Conservation (phyloP, 1,140 invertebrate genomes). For the Calephelis nemesis region DNA sequence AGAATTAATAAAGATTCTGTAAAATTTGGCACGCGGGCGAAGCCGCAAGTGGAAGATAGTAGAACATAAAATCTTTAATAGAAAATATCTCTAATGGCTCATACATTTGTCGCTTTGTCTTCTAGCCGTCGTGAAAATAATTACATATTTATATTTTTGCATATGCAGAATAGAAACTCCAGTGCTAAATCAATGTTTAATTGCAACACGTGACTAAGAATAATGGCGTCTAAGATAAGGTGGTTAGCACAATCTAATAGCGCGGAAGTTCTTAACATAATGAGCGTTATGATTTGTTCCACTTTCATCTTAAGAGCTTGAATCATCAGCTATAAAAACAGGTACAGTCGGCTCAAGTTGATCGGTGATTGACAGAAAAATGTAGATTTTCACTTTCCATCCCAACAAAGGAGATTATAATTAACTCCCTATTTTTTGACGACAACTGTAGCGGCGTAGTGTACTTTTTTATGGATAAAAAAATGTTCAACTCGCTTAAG, state of each 20-base stretch:
- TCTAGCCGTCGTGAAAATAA: neutral
- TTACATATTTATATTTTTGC: neutral
- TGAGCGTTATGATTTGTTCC: constrained; percentile 19
- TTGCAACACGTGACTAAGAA: constrained; percentile 6
- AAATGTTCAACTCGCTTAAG: no score
- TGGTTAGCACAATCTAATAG: constrained; percentile 27
- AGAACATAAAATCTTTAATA: no score
- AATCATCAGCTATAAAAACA: neutral
- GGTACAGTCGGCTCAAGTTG: neutral
- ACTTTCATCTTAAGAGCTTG: constrained; percentile 11
- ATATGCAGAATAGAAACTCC: neutral
- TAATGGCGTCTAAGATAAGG: constrained; percentile 19
- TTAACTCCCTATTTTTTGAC: neutral
- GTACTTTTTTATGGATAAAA: no score
- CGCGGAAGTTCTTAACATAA: constrained; percentile 24
- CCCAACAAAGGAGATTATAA: neutral
- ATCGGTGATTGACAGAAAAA: neutral
- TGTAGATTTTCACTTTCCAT: neutral
- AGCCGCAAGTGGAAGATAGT: no score
- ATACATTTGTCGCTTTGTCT: no score
- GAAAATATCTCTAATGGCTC: no score
- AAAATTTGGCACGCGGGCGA: no score
- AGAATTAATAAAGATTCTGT: no score
- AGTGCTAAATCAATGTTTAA: constrained; percentile 1
- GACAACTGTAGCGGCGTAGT: no score